phyloP scores from a whole-genome alignment of 2,888 invertebrate species.

The Hipparchia sbordonii region DNA sequence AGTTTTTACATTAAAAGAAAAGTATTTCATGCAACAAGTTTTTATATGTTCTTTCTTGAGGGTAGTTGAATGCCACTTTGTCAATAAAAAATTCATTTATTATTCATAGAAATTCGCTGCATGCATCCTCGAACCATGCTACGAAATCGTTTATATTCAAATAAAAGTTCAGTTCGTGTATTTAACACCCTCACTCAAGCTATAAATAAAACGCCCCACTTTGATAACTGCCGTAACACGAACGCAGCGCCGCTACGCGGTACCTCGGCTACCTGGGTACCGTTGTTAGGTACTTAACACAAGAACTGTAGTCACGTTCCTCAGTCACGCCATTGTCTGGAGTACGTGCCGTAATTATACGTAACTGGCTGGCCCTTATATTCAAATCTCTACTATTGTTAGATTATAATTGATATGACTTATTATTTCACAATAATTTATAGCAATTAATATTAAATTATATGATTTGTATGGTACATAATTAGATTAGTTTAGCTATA shows the following conservation, averaged over 20 bases:
- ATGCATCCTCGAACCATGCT: no score
- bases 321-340: conserved; percentile 8
- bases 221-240: background rate
- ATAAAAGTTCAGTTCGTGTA: background rate
- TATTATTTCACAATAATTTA: no score
- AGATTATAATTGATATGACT: background rate
- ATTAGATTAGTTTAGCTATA: no score
- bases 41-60: no score
- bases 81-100: no score
- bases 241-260: background rate
- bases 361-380: background rate
- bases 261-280: background rate
- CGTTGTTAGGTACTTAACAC: background rate
- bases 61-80: no score
- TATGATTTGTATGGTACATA: no score
- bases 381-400: background rate
- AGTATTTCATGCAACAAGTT: no score
- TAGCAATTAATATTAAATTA: no score
- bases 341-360: conserved; percentile 6
- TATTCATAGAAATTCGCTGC: no score
- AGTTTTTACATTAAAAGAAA: no score
- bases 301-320: conserved; percentile 7
- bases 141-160: background rate
- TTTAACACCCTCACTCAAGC: background rate
- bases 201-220: conserved; percentile 3